Evolutionary conservation across 2,888 invertebrate genomes (phyloP), one percentile per base, ranked within the genome.

Genomic region (Cosmopolites sordidus): DNA sequence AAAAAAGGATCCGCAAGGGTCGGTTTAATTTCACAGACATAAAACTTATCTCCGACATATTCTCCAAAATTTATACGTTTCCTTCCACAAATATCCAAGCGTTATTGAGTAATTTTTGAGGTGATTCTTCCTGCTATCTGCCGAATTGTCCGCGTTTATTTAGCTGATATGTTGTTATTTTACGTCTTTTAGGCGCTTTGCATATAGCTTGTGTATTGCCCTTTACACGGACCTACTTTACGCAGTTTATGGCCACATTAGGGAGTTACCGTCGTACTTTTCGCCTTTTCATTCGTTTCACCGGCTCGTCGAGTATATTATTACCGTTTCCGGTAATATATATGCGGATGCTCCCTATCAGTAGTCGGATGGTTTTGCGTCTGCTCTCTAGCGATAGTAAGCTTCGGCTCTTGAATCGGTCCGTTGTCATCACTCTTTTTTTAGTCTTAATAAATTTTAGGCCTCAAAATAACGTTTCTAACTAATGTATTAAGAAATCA

Each of bases 101-200:
- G 33, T 33, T 12, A 33, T 33, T 33, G 33, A 33, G 33, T 33
- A 33, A 56, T 60, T 65, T 65, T 62, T 63, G 64, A 63, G 54
- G 62, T 63, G 64, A 62, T 56, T 64, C 62, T 58, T 56, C 41
- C 52, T 50, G 39, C 52, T 48, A 43, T 43, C 54, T 58, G 62
- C 61, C 61, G 61, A 68, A 67, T 63, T 64, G 68, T 67, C 69
- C 68, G 67, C 67, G 70, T 68, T 67, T 69, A 69, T 22, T 22
- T 70, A 70, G 73, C 69, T 66, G 72, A 73, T 73, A 73, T 73
- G 72, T 73, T 67, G 68, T 59, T 60, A 48, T 51, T 63, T 67
- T 56, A 66, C 65, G 65, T 60, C 56, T 56, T 55, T 56, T 54
- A 54, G 46, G 50, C 45, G 49, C 47, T 43, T 50, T 46, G 38